Percentiles rank a stretch among this genome's conserved stretches.
These are phyloP conservation scores for Meandrina meandrites DNA, from an alignment of 92 coral and sea anemone species.

Conservation along the genomic window DNA sequence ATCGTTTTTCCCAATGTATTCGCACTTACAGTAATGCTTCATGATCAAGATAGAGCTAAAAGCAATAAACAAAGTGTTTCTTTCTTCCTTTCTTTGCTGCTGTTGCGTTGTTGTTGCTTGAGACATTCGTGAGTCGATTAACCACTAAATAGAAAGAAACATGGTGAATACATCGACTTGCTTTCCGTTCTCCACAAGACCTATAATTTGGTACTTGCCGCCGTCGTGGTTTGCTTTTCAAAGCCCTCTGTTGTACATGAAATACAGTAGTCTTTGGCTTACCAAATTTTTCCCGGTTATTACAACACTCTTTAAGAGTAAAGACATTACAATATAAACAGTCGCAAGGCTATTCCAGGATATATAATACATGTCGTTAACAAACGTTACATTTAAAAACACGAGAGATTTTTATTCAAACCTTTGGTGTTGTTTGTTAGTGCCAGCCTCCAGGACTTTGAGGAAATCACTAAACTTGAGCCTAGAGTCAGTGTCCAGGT, in stretches of 20 bases:
- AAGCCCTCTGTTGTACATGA: too few relatives aligned
- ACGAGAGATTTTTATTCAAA: not conserved
- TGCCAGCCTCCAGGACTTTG: conserved; percentile 87
- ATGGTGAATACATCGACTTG: not conserved
- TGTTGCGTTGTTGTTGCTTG: not conserved
- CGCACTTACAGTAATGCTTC: not conserved
- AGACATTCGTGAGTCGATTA: not conserved
- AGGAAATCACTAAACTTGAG: conserved; percentile 92
- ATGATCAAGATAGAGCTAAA: not conserved
- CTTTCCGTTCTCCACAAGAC: not conserved
- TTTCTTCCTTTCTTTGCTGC: not conserved
- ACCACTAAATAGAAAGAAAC: not conserved
- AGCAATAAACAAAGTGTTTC: not conserved
- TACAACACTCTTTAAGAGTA: not conserved
- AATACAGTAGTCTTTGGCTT: too few relatives aligned
- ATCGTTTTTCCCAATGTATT: not conserved
- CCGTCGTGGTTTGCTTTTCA: not conserved
- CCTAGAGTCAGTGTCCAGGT: conserved; percentile 89
- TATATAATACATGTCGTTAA: not conserved
- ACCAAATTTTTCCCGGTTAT: not conserved
- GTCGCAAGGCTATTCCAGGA: not conserved
- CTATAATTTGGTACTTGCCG: not conserved
- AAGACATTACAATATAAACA: not conserved
- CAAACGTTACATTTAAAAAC: not conserved
- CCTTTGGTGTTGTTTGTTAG: conserved; percentile 96